Base-by-base conservation (phyloP, 2,888 invertebrate species). In the Caenorhabditis sp. region DNA sequence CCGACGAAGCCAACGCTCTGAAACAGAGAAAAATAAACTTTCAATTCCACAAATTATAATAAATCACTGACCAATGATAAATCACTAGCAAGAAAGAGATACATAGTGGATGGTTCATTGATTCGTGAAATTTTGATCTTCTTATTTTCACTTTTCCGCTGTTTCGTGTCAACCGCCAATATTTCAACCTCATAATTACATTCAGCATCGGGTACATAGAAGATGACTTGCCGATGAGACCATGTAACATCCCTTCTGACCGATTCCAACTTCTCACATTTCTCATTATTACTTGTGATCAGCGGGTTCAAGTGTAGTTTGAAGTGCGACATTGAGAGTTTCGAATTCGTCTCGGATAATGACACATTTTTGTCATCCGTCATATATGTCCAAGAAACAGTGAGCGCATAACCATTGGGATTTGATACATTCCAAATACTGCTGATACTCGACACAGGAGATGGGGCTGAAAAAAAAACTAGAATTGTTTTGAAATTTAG, bases 101-200 rank as follows among this genome's bases (percentile, higher is more conserved):
- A 63, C 73, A 73, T 73, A 26, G 65, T 65, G 1, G 68, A 59
- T 1, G 73, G 73, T 12, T 65, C 63, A 21, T 68, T 68, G 43
- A 68, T 27, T 38, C 63, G 23, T 1, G 57, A 31, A 8, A 73
- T 73, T 62, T 72, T 67, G 57, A 73, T 70, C 59, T 67, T 74
- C 31, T 69, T 76, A 0, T 57, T 31, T 10, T 68, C 64, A 65
- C 78, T 78, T n/a, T 52, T 59, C 53, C 79, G 53, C n/a, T 76
- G 72, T 57, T 72, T 75, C 0, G 70, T 67, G 54, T 80, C 79
- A 23, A 80, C 66, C 4, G 77, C 79, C 8, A 67, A 60, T 17
- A 80, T 65, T 31, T 76, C 79, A 3, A 69, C 75, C 54, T 77
- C 77, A 56, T 77, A 80, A 38, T 77, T 77, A 56, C 79, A 80